These are phyloP conservation scores for Spongilla lacustris DNA, from an alignment of 37 sponge, comb jelly and placozoan genomes.

Conservation along the genomic window DNA sequence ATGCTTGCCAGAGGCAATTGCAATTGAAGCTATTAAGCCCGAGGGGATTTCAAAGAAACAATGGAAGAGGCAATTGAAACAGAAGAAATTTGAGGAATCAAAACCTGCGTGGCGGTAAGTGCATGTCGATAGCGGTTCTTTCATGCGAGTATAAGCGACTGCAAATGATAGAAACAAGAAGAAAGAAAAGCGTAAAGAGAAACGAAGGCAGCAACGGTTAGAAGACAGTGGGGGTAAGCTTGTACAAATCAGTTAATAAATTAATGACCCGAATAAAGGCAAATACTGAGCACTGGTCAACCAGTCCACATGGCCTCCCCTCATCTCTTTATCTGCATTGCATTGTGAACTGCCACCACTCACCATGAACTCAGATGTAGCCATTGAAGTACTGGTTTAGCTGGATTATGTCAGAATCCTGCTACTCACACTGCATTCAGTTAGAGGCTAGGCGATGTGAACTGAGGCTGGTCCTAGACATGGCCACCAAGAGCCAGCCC, in stretches of 20 bases:
- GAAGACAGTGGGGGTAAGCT: conserved; percentile 4
- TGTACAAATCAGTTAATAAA: background rate
- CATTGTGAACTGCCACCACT: too few species aligned
- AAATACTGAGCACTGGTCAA: too few species aligned
- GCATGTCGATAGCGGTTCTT: background rate
- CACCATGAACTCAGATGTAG: too few species aligned
- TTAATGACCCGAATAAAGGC: background rate
- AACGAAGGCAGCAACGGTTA: conserved; percentile 2
- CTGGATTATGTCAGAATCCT: too few species aligned
- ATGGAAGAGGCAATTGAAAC: conserved; percentile 45
- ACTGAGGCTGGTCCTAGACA: too few species aligned
- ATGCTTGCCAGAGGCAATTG: background rate
- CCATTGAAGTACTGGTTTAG: too few species aligned
- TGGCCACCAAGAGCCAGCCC: too few species aligned
- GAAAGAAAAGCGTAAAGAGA: conserved; percentile 42
- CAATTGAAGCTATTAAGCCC: conserved; percentile 1
- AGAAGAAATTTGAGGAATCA: conserved; percentile 19
- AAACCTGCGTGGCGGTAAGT: conserved; percentile 41
- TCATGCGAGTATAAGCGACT: background rate
- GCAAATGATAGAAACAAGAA: conserved; percentile 7
- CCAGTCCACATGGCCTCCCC: too few species aligned
- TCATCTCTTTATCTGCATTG: too few species aligned
- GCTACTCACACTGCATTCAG: too few species aligned
- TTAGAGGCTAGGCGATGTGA: too few species aligned
- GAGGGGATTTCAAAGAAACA: conserved; percentile 56